Percentiles rank a stretch among this genome's conserved stretches.
phyloP scores from a whole-genome alignment of 2,113 vertebrate species.

The Numenius arquata region DNA sequence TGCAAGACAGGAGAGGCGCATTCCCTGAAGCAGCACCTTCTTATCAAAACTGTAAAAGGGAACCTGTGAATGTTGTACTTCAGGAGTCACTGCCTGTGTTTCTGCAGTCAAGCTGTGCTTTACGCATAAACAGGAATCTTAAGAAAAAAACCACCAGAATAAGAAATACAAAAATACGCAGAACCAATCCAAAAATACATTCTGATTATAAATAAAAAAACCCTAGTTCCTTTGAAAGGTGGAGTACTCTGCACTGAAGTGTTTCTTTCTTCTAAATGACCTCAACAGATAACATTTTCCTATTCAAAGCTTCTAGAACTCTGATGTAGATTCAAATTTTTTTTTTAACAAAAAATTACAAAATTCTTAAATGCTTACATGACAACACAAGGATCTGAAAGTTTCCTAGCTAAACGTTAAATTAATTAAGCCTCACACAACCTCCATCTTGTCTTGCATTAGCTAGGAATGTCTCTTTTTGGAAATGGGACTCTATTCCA shows the following conservation, averaged over 20 bases:
- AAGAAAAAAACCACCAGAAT: fast-evolving
- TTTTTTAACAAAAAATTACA: background rate
- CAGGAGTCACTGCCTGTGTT: background rate
- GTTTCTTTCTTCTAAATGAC: background rate
- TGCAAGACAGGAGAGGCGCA: background rate
- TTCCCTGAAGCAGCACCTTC: background rate
- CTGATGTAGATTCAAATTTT: background rate
- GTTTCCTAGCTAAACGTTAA: background rate
- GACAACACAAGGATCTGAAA: background rate
- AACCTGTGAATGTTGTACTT: background rate
- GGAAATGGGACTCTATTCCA: background rate
- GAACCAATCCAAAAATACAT: fast-evolving
- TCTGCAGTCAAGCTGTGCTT: background rate
- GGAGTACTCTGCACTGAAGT: background rate
- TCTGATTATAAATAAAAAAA: background rate
- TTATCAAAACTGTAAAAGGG: background rate
- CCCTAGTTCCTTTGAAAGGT: background rate
- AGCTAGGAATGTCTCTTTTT: background rate
- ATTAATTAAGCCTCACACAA: background rate
- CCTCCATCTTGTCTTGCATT: background rate
- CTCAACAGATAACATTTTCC: background rate
- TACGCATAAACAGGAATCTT: background rate
- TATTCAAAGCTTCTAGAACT: background rate
- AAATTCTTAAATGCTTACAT: background rate
- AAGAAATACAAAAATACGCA: background rate